Conservation (phyloP, 2,797 vertebrate genomes). For the Rhincodon typus region DNA sequence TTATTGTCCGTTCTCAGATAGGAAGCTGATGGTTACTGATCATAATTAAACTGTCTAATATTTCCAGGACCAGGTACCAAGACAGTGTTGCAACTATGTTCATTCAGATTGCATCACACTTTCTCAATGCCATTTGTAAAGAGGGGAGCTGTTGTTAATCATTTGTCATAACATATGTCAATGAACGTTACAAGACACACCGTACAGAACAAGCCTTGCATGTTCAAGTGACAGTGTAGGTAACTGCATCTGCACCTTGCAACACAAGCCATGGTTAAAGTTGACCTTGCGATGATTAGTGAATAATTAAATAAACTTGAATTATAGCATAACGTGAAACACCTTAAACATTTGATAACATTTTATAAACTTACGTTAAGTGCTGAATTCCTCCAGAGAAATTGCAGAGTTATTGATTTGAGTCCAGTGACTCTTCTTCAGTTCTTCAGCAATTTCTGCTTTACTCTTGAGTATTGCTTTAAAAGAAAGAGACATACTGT, state of each 20-base stretch:
- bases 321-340: not conserved
- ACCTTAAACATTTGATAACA: not conserved
- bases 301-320: not conserved
- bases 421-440: too few relatives aligned
- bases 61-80: not conserved
- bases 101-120: slow-evolving; percentile 17
- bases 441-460: too few relatives aligned
- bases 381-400: not conserved
- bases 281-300: not conserved
- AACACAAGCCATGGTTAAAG: not conserved
- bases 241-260: not conserved
- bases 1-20: not conserved
- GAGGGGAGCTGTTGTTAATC: not conserved
- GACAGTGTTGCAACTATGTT: not conserved
- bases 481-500: too few relatives aligned
- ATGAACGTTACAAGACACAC: not conserved
- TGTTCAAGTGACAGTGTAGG: not conserved
- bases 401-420: not conserved
- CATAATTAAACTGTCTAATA: not conserved
- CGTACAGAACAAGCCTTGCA: not conserved
- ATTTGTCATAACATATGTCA: not conserved
- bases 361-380: not conserved
- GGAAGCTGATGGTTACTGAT: not conserved
- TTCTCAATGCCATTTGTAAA: slow-evolving; percentile 29
- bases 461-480: too few relatives aligned